phyloP scores from a whole-genome alignment of 1,140 invertebrate species.

The Eupristina koningsbergeri region DNA sequence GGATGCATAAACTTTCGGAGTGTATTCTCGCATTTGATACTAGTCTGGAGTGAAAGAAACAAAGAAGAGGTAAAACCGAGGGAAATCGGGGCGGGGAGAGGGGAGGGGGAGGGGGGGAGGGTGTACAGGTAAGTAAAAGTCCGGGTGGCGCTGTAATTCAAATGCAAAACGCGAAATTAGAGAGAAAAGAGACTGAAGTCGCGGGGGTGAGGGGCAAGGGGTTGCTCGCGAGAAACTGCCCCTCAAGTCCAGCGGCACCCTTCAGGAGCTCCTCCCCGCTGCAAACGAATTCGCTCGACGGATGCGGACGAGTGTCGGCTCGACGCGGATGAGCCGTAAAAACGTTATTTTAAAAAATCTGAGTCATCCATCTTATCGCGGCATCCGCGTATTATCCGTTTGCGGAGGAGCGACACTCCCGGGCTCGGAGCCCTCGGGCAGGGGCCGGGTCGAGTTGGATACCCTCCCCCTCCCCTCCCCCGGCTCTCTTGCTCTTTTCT shows the following conservation, averaged over 20 bases:
- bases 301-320: not conserved
- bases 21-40: too few relatives aligned
- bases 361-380: slow-evolving; percentile 49
- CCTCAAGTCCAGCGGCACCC: not conserved
- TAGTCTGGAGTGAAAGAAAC: too few relatives aligned
- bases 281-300: not conserved
- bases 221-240: too few relatives aligned
- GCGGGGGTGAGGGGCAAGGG: too few relatives aligned
- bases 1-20: too few relatives aligned
- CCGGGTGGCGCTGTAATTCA: not conserved
- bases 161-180: not conserved
- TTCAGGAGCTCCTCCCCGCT: too few relatives aligned
- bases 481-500: too few relatives aligned
- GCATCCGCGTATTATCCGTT: slow-evolving; percentile 47
- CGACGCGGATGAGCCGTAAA: slow-evolving; percentile 19
- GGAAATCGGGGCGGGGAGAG: too few relatives aligned
- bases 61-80: too few relatives aligned
- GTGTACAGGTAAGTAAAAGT: too few relatives aligned
- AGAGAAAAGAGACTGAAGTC: not conserved
- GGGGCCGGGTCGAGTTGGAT: not conserved
- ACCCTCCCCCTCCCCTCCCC: slow-evolving; percentile 52
- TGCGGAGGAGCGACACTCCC: slow-evolving; percentile 44
- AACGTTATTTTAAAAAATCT: slow-evolving; percentile 46
- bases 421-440: not conserved
- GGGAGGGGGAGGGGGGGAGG: too few relatives aligned